Base-by-base conservation (phyloP, 2,888 invertebrate genomes). In the Gymnosoma rotundatum region DNA sequence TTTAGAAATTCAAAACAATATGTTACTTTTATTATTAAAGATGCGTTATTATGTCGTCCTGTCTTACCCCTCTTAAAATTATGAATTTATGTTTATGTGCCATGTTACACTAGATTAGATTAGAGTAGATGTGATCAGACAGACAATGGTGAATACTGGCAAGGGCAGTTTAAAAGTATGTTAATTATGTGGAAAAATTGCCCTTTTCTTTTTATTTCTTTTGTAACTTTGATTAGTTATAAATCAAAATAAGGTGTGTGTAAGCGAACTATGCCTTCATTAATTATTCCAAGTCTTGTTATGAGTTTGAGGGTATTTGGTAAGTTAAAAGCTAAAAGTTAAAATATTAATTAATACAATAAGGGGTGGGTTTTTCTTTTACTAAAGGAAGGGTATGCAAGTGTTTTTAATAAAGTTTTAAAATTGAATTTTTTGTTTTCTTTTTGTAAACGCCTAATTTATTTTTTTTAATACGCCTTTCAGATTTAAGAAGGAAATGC, bases 171-270 rank as follows among this genome's bases (percentile, higher is more conserved):
- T 67, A 67, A 54, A 67, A 70, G 72, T 67, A 78, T 84, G 84
- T 81, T 84, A 84, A 84, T 84, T 84, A 81, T 74, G 81, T 81
- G 81, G 81, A 84, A 81, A 84, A 80, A 79, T 73, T 74, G 69
- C 76, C 45, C 61, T 73, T 50, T 66, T 50, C 14, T 6, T 32
- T 52, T 72, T 66, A 14, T 66, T 60, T 64, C 8, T 36, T 69
- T 69, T 54, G 8, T 20, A 6, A 66, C 25, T 79, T 52, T 79
- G 78, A 78, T 78, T 81, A 52, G 70, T 21, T 36, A 81, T 84
- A 84, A 84, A 84, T 84, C 81, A 81, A 78, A 84, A 80, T 60
- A 56, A 72, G 66, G 73, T 74, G 81, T 66, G 73, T 36, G 38
- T 20, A 6, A 25, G 12, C 9, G n/a, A 0, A n/a, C n/a, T 50